Percentiles rank a stretch among this genome's conserved stretches.
Conservation (phyloP, 2,888 invertebrate species). For the Agriopis leucophaearia region DNA sequence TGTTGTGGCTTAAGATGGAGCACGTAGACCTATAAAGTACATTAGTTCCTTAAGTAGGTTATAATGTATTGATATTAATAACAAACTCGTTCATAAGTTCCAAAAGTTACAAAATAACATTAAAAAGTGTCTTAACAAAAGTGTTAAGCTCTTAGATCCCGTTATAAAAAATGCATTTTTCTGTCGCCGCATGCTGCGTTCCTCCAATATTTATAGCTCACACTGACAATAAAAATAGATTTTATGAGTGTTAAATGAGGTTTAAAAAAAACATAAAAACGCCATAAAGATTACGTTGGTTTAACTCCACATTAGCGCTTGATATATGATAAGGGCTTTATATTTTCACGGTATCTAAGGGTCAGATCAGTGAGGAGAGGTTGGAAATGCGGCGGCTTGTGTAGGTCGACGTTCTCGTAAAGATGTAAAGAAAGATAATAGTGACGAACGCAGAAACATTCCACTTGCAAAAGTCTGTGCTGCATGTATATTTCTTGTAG, state of each 20-base stretch:
- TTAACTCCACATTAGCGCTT: conserved; percentile 28
- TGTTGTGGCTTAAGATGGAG: too few relatives aligned
- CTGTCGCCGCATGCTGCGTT: conserved; percentile 31
- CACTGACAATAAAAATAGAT: conserved; percentile 38
- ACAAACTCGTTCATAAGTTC: not conserved
- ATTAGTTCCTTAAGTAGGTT: too few relatives aligned
- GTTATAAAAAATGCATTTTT: conserved; percentile 39
- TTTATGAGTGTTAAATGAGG: conserved; percentile 37
- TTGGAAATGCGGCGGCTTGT: not conserved
- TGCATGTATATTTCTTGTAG: not conserved
- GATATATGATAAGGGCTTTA: conserved; percentile 30
- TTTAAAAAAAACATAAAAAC: conserved; percentile 32
- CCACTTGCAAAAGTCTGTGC: conserved; percentile 3
- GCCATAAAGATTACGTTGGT: conserved; percentile 36
- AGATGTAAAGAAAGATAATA: conserved; percentile 2
- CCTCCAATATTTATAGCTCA: conserved; percentile 40
- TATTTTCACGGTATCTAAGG: conserved; percentile 19
- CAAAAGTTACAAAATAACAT: not conserved
- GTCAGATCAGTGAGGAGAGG: conserved; percentile 17
- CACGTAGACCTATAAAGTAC: too few relatives aligned
- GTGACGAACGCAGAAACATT: not conserved
- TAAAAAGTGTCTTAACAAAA: not conserved
- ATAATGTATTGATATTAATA: too few relatives aligned
- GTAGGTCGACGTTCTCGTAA: conserved; percentile 15
- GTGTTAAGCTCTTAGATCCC: conserved; percentile 8